These are phyloP conservation scores for Lagorchestes hirsutus DNA, from an alignment of 2,797 vertebrate species.

Conservation along the genomic window DNA sequence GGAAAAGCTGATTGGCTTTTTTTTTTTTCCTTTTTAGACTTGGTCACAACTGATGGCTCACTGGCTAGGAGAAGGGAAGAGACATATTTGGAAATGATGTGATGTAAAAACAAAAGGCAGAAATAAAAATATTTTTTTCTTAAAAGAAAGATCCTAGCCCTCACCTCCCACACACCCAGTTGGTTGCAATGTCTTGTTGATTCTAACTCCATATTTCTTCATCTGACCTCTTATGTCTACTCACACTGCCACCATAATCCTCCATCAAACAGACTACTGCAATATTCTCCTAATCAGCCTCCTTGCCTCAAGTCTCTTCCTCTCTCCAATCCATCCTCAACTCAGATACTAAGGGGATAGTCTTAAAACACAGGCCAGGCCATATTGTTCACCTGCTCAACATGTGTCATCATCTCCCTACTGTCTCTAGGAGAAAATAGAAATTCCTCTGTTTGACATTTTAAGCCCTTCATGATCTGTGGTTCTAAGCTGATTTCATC, in stretches of 20 bases:
- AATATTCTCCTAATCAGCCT: background rate
- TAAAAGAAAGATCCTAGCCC: background rate
- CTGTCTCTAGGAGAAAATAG: background rate
- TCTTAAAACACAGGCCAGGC: background rate
- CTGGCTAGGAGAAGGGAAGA: background rate
- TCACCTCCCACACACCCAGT: background rate
- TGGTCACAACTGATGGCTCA: background rate
- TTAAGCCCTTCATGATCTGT: background rate
- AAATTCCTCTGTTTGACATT: background rate
- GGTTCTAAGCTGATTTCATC: background rate
- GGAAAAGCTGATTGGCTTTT: background rate
- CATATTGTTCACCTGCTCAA: background rate
- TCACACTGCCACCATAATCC: background rate
- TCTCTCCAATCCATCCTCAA: background rate
- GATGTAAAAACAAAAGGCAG: background rate
- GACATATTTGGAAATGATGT: background rate
- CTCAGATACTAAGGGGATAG: background rate
- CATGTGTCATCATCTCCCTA: background rate
- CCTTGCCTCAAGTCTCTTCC: background rate
- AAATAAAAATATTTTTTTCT: background rate
- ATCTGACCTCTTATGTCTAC: background rate
- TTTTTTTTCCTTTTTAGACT: background rate
- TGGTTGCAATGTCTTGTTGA: background rate
- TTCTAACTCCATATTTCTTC: slow-evolving; percentile 35
- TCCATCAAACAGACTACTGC: background rate